Evolutionary conservation across 2,888 invertebrate genomes (phyloP).

Genomic region (Melinopterus prodromus): DNA sequence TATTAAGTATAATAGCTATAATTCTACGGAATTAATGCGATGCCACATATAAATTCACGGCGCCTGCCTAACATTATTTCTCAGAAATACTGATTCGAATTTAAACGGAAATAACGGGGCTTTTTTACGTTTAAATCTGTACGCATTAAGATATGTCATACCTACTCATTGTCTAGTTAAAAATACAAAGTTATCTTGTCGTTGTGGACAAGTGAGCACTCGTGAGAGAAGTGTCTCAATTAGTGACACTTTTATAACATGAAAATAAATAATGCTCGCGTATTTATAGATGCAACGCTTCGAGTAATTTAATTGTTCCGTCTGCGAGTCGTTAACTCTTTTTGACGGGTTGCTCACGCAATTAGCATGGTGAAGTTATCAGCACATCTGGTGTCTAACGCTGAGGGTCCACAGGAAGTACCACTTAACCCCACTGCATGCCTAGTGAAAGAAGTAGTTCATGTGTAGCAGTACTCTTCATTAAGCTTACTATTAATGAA

Average conservation of each 20-base stretch:
- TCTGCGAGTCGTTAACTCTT: background rate
- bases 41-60: background rate
- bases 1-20: background rate
- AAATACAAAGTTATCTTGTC: slow-evolving; percentile 4
- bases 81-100: background rate
- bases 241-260: background rate
- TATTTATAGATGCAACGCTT: background rate
- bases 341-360: background rate
- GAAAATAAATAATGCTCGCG: background rate
- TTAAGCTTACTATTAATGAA: too few relatives aligned
- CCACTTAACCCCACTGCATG: background rate
- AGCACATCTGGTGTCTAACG: background rate
- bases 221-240: slow-evolving; percentile 4
- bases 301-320: background rate
- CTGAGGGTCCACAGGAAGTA: background rate
- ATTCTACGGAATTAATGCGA: background rate
- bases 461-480: background rate
- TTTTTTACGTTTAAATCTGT: background rate
- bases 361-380: background rate
- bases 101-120: background rate
- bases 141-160: background rate
- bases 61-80: background rate
- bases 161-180: background rate
- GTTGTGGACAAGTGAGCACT: background rate
- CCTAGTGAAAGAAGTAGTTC: background rate